Base-by-base conservation (phyloP, 2,113 vertebrate species). In the Alethe castanea region DNA sequence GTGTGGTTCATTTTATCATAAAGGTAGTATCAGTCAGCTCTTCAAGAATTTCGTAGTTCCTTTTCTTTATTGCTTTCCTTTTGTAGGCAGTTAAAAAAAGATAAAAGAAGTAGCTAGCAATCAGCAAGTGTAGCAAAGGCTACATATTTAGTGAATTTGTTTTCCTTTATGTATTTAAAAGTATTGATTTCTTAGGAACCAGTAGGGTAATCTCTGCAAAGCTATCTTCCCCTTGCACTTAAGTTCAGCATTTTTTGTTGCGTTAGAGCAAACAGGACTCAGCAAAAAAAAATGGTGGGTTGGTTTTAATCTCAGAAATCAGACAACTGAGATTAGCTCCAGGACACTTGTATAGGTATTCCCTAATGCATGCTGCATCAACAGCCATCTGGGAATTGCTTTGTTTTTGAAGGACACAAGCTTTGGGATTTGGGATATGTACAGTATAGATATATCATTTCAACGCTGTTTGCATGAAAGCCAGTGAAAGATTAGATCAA, bases 341-440 rank as follows among this genome's bases (percentile, higher is more conserved):
- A 88, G 56, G 44, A 90, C 52, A 54, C 54, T 66, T 67, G 72
- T 79, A 8, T 45, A 53, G 87, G 45, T 65, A 72, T 40, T 76
- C 81, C 29, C 69, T 36, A 19, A 60, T 56, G 57, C 33, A 65
- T 15, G 13, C 20, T 81, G 48, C 57, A 89, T 52, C 77, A 87
- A 57, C 45, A 61, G 69, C 45, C 89, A 40, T 45, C n/a, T 57
- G 61, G 91, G 77, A 94, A 81, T 76, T 22, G 1, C 76, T 82
- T 87, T 64, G 40, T 61, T 91, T 94, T 89, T 81, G 89, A 94
- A 92, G 84, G 91, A 95, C 83, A 84, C 22, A 65, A 76, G 45
- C 57, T 87, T 60, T 82, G 81, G 31, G 67, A 81, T 53, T 17
- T 84, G 36, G 48, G 53, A 48, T 81, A 79, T 15, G 23, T 69